Evolutionary conservation across 2,888 invertebrate genomes (phyloP), one percentile per base, ranked within the genome.

Genomic region (Microplitis manilae): DNA sequence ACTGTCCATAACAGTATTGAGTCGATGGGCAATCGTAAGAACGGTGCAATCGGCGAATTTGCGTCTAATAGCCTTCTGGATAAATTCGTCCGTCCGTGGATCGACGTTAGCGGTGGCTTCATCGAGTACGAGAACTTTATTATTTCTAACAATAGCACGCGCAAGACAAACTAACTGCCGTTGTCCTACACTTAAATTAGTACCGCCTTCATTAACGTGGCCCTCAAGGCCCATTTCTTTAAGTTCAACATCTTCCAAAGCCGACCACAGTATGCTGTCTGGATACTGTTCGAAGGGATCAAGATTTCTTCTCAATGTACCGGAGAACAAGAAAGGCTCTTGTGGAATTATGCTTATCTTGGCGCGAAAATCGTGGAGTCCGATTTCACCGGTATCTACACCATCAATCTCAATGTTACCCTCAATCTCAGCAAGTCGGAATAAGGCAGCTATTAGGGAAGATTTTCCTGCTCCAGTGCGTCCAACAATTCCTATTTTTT

Each of bases 101-200:
- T 97, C 97, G 6, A 97, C 96, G 88, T 97, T 97, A 1, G 97
- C 97, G 0, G 97, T 97, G 9, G 97, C 97, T 90, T 98, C 98
- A 87, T 98, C 97, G 82, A 98, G 92, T 80, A 97, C 94, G 0
- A 98, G 92, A 81, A 98, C 94, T 81, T 93, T 94, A 89, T 96
- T 97, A 81, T 95, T 94, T 30, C 95, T 92, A 15, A 98, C 91
- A 83, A 97, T 95, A 62, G 97, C 97, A 73, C 97, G 92, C 0
- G 97, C 97, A 79, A 98, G 91, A 88, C 97, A 98, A 68, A 98
- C 94, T 72, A 98, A 90, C 87, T 98, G 98, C 7, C 97, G 91
- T 89, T 98, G 97, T 0, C 98, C 98, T 6, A 97, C 94, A 77
- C 97, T 97, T 88, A 96, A 95, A 90, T 96, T 96, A 0, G 93